Evolutionary conservation across 2,888 invertebrate genomes (phyloP).

Genomic region (Lutraria lutraria): DNA sequence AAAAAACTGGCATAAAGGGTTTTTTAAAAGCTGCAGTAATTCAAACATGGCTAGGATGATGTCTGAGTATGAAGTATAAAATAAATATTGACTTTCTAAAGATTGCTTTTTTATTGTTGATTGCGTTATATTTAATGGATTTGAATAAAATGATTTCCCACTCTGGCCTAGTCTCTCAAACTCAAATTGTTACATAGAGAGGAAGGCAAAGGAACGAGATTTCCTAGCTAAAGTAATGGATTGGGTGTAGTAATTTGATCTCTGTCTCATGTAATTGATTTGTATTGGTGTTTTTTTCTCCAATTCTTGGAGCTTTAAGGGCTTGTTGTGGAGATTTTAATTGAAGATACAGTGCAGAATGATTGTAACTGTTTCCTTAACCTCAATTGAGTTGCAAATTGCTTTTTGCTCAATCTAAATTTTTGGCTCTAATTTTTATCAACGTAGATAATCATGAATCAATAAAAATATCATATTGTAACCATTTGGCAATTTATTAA

Average conservation of each 20-base stretch:
- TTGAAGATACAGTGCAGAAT: no score
- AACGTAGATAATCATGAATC: no score
- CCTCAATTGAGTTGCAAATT: no score
- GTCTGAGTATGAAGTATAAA: slow-evolving; percentile 6
- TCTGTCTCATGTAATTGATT: neutral
- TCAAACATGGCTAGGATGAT: neutral
- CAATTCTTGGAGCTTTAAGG: neutral
- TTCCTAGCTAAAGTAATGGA: slow-evolving; percentile 8
- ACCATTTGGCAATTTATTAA: no score
- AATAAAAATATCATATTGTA: no score
- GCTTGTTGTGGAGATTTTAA: neutral
- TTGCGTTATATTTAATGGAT: slow-evolving; percentile 20
- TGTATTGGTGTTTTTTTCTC: neutral
- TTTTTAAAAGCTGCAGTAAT: neutral
- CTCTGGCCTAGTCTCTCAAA: neutral
- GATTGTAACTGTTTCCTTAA: no score
- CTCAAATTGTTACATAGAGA: neutral
- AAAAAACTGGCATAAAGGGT: neutral
- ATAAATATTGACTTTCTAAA: slow-evolving; percentile 33
- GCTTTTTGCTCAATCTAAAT: no score
- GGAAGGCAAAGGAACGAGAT: neutral
- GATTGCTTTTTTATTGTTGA: slow-evolving; percentile 30
- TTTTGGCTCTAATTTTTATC: no score
- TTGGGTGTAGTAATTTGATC: slow-evolving; percentile 21
- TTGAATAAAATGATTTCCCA: neutral